phyloP scores from a whole-genome alignment of 1,140 invertebrate genomes.

The Anadara kagoshimensis region DNA sequence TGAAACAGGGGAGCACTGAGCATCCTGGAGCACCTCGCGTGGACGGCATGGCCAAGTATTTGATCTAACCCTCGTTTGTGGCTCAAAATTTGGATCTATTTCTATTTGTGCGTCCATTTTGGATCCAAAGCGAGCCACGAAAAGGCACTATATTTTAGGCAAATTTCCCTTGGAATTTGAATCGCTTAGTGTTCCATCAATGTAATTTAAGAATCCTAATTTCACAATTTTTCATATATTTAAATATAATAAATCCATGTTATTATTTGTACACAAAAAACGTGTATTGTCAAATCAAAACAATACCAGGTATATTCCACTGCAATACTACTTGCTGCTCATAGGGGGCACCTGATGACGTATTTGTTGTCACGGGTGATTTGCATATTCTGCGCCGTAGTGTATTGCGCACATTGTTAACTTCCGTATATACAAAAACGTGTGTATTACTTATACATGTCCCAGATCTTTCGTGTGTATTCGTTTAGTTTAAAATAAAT shows the following conservation, averaged over 20 bases:
- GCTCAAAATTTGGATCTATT: slow-evolving; percentile 86
- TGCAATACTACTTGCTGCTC: slow-evolving; percentile 46
- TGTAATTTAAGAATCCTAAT: too few species aligned
- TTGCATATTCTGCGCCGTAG: slow-evolving; percentile 64
- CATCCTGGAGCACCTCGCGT: slow-evolving; percentile 52
- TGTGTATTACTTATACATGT: too few species aligned
- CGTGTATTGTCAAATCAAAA: slow-evolving; percentile 45
- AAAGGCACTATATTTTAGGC: slow-evolving; percentile 15
- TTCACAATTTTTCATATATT: too few species aligned
- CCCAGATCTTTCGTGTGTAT: too few species aligned
- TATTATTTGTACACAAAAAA: too few species aligned
- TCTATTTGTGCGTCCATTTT: slow-evolving; percentile 71
- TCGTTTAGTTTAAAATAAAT: too few species aligned
- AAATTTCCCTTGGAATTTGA: too few species aligned
- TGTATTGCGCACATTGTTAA: slow-evolving; percentile 18
- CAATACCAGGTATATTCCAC: slow-evolving; percentile 42
- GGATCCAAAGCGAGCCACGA: slow-evolving; percentile 38
- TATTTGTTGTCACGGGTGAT: slow-evolving; percentile 72
- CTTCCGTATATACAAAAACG: too few species aligned
- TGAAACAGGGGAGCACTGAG: slow-evolving; percentile 52
- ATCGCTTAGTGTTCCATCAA: too few species aligned
- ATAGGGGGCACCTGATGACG: slow-evolving; percentile 65
- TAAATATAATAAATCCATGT: too few species aligned
- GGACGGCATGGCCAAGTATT: slow-evolving; percentile 96
- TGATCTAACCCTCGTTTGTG: slow-evolving; percentile 91